A percentile compares a stretch with the other conserved stretches of the same genome.
phyloP scores from a whole-genome alignment of 2,113 vertebrate genomes.

The Anhinga rufa region DNA sequence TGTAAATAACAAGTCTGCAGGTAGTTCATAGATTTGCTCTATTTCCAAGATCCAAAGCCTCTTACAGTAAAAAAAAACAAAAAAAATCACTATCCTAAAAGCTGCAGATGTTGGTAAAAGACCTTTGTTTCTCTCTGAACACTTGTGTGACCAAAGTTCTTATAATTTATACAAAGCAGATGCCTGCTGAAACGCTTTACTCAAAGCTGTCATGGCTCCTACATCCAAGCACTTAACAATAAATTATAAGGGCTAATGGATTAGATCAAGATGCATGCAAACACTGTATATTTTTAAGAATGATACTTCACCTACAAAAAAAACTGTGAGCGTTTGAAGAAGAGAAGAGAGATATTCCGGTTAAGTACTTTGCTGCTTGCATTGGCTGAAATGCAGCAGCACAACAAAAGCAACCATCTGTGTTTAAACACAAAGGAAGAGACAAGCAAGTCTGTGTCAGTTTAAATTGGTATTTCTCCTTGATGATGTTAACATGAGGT shows the following conservation, averaged over 20 bases:
- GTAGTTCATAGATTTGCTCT: neutral
- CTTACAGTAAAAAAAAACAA: neutral
- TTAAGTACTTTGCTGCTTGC: constrained; percentile 7
- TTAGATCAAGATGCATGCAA: constrained; percentile 45
- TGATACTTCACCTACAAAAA: neutral
- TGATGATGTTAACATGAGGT: neutral
- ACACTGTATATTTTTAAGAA: constrained; percentile 12
- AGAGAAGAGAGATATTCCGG: neutral
- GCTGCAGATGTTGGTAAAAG: neutral
- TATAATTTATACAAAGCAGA: constrained; percentile 48
- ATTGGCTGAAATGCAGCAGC: neutral
- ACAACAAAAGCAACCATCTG: constrained; percentile 56
- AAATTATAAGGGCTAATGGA: constrained; percentile 37
- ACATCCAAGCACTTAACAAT: constrained; percentile 32
- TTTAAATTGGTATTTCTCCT: constrained; percentile 32
- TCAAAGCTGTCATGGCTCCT: constrained; percentile 22
- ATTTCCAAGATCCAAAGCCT: neutral
- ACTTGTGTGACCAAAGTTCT: constrained; percentile 1
- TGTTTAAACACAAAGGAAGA: constrained; percentile 48
- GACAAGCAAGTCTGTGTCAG: constrained; percentile 32
- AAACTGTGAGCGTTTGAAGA: neutral
- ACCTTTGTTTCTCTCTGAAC: constrained; percentile 17
- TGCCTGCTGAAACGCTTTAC: constrained; percentile 39
- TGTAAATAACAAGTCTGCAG: neutral
- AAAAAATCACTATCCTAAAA: neutral